Evolutionary conservation across 2,797 vertebrate species (phyloP).

Genomic region (Sebastes nivosus): DNA sequence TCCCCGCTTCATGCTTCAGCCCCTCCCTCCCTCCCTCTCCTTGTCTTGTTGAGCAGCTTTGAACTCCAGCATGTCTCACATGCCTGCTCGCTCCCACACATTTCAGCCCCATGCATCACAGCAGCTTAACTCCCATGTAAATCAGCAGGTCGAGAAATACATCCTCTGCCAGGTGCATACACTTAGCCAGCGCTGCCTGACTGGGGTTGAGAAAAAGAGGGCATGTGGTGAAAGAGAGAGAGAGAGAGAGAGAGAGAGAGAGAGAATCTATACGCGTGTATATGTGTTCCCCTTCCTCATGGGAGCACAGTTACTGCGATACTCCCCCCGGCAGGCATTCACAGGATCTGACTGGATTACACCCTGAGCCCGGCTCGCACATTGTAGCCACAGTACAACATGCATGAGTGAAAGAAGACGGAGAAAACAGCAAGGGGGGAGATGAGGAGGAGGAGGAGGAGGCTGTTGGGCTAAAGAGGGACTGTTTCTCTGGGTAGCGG

Average conservation of each 20-base stretch:
- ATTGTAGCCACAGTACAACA: constrained; percentile 46
- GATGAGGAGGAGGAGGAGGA: not conserved
- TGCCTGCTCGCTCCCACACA: constrained; percentile 27
- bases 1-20: constrained; percentile 19
- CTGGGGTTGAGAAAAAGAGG: constrained; percentile 37
- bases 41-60: constrained; percentile 33
- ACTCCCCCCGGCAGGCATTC: constrained; percentile 26
- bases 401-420: constrained; percentile 52
- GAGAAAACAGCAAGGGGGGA: constrained; percentile 35
- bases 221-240: constrained; percentile 18
- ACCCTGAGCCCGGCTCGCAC: constrained; percentile 33
- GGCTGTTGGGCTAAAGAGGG: constrained; percentile 35
- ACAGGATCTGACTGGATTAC: constrained; percentile 57
- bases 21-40: constrained; percentile 4
- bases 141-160: constrained; percentile 55
- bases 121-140: constrained; percentile 54
- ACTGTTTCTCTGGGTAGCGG: constrained; percentile 33
- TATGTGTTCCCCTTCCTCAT: constrained; percentile 39
- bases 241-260: constrained; percentile 10
- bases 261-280: constrained; percentile 6
- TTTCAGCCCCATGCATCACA: constrained; percentile 42
- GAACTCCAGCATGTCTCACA: constrained; percentile 40
- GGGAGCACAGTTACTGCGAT: constrained; percentile 42
- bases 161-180: constrained; percentile 59
- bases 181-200: constrained; percentile 37